Evolutionary conservation across 2,797 vertebrate species (phyloP).

Genomic region (Pogonophryne albipinna): DNA sequence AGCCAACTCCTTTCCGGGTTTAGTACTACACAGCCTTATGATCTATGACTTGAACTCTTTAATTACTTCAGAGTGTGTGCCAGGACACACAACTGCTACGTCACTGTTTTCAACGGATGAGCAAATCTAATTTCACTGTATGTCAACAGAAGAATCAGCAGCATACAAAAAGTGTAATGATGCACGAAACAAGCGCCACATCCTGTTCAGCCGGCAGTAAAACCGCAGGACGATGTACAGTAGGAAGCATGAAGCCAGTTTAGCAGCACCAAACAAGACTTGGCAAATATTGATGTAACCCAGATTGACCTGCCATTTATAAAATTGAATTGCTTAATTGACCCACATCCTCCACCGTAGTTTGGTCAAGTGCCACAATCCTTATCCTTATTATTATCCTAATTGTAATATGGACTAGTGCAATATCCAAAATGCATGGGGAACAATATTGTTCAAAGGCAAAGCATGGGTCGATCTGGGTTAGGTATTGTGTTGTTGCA

Average conservation of each 20-base stretch:
- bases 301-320: neutral
- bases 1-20: no score
- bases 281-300: neutral
- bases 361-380: no score
- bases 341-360: no score
- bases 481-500: no score
- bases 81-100: neutral
- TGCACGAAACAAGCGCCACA: constrained; percentile 25
- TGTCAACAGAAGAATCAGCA: constrained; percentile 16
- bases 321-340: neutral
- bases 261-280: neutral
- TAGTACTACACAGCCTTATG: no score
- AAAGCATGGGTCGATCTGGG: no score
- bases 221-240: neutral
- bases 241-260: neutral
- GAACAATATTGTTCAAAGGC: no score
- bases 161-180: constrained; percentile 6
- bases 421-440: no score
- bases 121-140: neutral
- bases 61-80: neutral
- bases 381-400: no score
- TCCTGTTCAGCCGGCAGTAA: constrained; percentile 24
- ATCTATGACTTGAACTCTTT: neutral
- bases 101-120: neutral
- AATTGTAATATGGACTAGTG: no score